A percentile compares a stretch with the other conserved stretches of the same genome.
phyloP scores from a whole-genome alignment of 2,888 invertebrate genomes.

The Cremastobaeus sp. region DNA sequence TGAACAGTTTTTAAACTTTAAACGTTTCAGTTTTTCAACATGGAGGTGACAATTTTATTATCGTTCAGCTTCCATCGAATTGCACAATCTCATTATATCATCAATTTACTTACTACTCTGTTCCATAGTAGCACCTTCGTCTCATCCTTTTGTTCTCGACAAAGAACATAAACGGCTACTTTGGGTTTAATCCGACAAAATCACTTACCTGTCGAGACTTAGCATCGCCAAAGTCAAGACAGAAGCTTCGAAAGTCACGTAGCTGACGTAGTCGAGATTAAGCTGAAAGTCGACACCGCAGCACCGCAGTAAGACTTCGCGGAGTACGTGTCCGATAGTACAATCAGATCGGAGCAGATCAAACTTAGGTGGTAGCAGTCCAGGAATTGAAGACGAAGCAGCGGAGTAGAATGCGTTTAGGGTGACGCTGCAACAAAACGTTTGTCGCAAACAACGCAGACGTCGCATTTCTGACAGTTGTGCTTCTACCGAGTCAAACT shows the following conservation, averaged over 20 bases:
- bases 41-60: too few relatives aligned
- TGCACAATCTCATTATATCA: not conserved
- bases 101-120: not conserved
- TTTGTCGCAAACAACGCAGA: too few relatives aligned
- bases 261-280: conserved; percentile 68
- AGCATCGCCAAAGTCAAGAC: conserved; percentile 67
- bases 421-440: too few relatives aligned
- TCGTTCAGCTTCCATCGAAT: too few relatives aligned
- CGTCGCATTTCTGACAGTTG: too few relatives aligned
- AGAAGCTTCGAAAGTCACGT: conserved; percentile 69
- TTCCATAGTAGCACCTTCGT: not conserved
- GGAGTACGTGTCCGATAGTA: conserved; percentile 66
- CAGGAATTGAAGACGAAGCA: too few relatives aligned
- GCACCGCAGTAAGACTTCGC: conserved; percentile 63
- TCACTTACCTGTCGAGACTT: conserved; percentile 63
- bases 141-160: conserved; percentile 5
- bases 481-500: too few relatives aligned
- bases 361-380: conserved; percentile 68
- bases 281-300: conserved; percentile 61
- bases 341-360: conserved; percentile 66
- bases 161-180: conserved; percentile 19
- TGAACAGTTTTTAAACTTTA: too few relatives aligned
- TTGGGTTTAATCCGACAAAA: conserved; percentile 33
- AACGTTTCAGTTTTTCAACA: too few relatives aligned
- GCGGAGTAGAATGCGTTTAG: too few relatives aligned